These are phyloP conservation scores for Lasioglossum villosulum DNA, from an alignment of 2,888 invertebrate genomes.

Conservation along the genomic window DNA sequence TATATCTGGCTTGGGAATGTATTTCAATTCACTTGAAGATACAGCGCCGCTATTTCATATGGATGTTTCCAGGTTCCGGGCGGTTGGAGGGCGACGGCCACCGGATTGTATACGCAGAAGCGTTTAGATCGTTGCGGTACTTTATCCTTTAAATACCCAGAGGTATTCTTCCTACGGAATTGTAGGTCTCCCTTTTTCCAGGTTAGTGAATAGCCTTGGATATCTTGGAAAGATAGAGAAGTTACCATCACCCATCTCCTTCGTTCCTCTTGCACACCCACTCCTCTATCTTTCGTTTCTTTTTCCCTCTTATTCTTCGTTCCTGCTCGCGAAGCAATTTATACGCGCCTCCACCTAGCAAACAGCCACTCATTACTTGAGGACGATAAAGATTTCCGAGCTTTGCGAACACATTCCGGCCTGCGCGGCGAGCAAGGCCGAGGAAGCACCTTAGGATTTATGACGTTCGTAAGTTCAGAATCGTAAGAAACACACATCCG, in stretches of 20 bases:
- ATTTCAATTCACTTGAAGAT: slow-evolving; percentile 72
- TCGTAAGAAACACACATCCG: slow-evolving; percentile 47
- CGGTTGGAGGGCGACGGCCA: slow-evolving; percentile 3
- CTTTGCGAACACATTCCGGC: slow-evolving; percentile 62
- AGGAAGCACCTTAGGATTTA: slow-evolving; percentile 49
- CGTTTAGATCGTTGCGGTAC: slow-evolving; percentile 70
- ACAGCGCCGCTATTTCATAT: slow-evolving; percentile 69
- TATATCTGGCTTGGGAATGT: slow-evolving; percentile 62
- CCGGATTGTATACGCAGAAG: slow-evolving; percentile 50
- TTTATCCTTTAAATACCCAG: slow-evolving; percentile 77
- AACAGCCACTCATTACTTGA: slow-evolving; percentile 73
- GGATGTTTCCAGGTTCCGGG: slow-evolving; percentile 47
- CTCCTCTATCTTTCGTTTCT: slow-evolving; percentile 35
- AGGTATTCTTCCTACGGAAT: slow-evolving; percentile 74
- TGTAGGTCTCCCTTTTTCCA: slow-evolving; percentile 65
- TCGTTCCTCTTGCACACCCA: background rate
- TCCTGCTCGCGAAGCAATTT: slow-evolving; percentile 72
- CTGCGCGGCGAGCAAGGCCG: slow-evolving; percentile 52
- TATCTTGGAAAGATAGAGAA: slow-evolving; percentile 72
- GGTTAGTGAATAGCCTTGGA: slow-evolving; percentile 65
- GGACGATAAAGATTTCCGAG: slow-evolving; percentile 70
- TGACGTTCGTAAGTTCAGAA: slow-evolving; percentile 64
- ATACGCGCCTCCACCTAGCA: slow-evolving; percentile 73
- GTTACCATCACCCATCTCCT: slow-evolving; percentile 48
- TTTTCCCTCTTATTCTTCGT: slow-evolving; percentile 37